Conservation (phyloP, 2,113 vertebrate species). For the Penelope pileata region DNA sequence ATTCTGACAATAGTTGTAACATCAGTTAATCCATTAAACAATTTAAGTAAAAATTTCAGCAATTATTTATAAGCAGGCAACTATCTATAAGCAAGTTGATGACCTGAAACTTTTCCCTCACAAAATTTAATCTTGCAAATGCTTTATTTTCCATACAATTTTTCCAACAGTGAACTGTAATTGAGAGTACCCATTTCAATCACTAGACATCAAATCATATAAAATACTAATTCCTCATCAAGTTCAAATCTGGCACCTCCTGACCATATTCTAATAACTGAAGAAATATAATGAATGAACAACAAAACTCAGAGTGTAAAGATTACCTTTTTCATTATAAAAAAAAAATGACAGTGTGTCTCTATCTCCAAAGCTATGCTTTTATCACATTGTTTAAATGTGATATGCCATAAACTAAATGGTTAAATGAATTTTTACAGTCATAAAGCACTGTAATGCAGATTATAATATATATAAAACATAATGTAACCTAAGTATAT, state of each 20-base stretch:
- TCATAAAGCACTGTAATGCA: background rate
- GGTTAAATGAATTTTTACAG: background rate
- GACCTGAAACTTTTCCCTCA: background rate
- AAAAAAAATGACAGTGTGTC: fast-evolving
- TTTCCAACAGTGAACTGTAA: background rate
- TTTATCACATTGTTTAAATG: background rate
- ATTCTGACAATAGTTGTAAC: background rate
- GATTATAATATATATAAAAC: background rate
- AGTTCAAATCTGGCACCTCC: background rate
- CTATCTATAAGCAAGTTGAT: background rate
- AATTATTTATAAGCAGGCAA: background rate
- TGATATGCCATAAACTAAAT: background rate
- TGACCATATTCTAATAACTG: background rate
- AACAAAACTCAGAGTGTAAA: background rate
- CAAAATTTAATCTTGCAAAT: background rate
- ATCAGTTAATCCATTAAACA: background rate
- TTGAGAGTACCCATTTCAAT: background rate
- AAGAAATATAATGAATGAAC: background rate
- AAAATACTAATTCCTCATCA: background rate
- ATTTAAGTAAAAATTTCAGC: background rate
- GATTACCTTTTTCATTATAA: background rate
- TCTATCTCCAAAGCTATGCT: background rate
- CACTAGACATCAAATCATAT: background rate
- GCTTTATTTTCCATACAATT: background rate
- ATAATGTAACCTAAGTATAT: background rate